These are phyloP conservation scores for Allobates femoralis DNA, from an alignment of 2,797 vertebrate genomes.

Conservation along the genomic window DNA sequence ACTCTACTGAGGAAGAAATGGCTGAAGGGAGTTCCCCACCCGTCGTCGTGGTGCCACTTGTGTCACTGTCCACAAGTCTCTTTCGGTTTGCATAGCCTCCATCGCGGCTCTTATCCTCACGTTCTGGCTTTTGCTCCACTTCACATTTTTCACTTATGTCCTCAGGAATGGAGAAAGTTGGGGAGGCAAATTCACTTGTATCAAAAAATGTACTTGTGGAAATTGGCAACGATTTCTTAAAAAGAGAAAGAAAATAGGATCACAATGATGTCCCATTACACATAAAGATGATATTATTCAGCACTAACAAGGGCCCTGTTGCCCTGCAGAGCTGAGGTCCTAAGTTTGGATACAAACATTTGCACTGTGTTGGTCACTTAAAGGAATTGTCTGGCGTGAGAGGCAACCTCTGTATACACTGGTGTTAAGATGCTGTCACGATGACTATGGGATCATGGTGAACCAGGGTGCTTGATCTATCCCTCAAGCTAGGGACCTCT, in stretches of 20 bases:
- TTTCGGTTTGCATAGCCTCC: conserved; percentile 18
- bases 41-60: not conserved
- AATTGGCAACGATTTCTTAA: conserved; percentile 26
- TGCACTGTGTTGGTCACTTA: too few relatives aligned
- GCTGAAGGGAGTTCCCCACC: not conserved
- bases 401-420: too few relatives aligned
- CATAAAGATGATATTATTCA: not conserved
- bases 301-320: too few relatives aligned
- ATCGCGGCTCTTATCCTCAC: not conserved
- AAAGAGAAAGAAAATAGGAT: conserved; percentile 6
- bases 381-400: too few relatives aligned
- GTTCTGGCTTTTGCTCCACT: not conserved
- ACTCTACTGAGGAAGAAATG: not conserved
- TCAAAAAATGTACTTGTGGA: not conserved
- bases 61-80: not conserved
- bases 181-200: not conserved
- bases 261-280: not conserved
- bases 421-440: too few relatives aligned
- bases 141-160: not conserved
- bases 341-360: too few relatives aligned
- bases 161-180: not conserved
- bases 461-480: too few relatives aligned
- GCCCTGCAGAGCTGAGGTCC: too few relatives aligned
- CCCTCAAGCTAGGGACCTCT: too few relatives aligned
- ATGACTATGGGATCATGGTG: too few relatives aligned